Base-by-base conservation (phyloP, 1,140 invertebrate genomes). In the Drosophila simulans region DNA sequence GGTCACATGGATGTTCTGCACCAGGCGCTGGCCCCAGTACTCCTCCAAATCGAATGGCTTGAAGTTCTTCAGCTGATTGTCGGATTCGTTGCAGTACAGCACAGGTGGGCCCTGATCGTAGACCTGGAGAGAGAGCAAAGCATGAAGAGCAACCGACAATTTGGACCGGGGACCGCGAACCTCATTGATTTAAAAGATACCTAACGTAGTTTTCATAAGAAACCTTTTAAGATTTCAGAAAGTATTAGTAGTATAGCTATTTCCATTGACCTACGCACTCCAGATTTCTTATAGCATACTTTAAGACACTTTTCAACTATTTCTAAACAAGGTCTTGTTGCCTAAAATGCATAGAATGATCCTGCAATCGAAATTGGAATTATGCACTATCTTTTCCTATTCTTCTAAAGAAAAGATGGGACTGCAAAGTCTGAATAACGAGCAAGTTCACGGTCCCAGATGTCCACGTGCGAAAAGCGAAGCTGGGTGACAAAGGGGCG, bases 41-140 rank as follows among this genome's bases (percentile, higher is more conserved):
- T 91, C 89, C 49, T 92, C 91, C 78, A 92, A 73, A 77, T 92
- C 84, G 58, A 92, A 92, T 54, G 91, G 91, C 57, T 91, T 91
- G 46, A 92, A 92, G 52, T 92, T 91, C 73, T 91, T 91, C 62
- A 91, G 65, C 74, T 91, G 91, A 77, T 91, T 84, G 71, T 91
- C 91, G 60, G 88, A 82, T 84, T 92, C 91, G 52, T 79, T 90
- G 73, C 85, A 80, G 62, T 84, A 75, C 17, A 92, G 76, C 46
- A 83, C 66, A 35, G 81, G 77, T 46, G 90, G 82, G 11, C 89
- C 78, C 66, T 91, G 91, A 52, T 91, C 91, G 42, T 77, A 81
- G 22, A 92, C 91, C 91, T 92, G 56, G 0, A 59, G 54, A 54
- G 17, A 65, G 15, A 54, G 51, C 43, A 57, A 70, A 56, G 64